Evolutionary conservation across 2,113 vertebrate genomes (phyloP), one percentile per base, ranked within the genome.

Genomic region (Jacana jacana): DNA sequence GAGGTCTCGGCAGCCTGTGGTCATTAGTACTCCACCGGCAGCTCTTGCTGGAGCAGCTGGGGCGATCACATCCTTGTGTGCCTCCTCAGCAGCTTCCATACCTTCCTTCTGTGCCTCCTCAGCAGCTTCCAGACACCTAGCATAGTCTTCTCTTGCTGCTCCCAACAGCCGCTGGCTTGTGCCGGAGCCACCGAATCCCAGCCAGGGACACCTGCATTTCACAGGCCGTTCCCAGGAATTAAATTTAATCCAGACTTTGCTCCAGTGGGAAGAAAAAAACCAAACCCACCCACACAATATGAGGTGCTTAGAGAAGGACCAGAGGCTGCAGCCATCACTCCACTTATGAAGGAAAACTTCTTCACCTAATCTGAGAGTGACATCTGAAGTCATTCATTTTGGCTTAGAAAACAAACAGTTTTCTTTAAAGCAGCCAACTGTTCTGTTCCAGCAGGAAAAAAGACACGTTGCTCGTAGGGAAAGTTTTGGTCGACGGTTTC

Each of bases 221-320:
- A 0, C 0, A 2, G 17, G 4, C 16, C 15, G 1, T 9, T 7
- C 17, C 55, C 22, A 37, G 40, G 1, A 22, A 5, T 2, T 12
- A 2, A 3, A 28, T 17, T 77, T 11, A 2, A 23, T 1, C 33
- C 81, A 28, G 15, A 1, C 35, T 31, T 18, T 8, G 24, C 28
- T 30, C 48, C 22, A n/a, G 4, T 19, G 33, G 22, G 64, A 1
- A 13, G n/a, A 39, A n/a, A 25, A 42, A 58, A 23, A 0, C 1
- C 3, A 8, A 39, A 4, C 3, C 2, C 14, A 8, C 2, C 19
- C 3, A 7, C 10, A 10, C 52, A 20, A 37, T 0, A 11, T 28
- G 49, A 68, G n/a, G 24, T 7, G 46, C 19, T 31, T 9, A 7
- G 23, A 52, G 69, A 27, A 27, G 73, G 78, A n/a, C 22, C 81